These are phyloP conservation scores for Euproctis similis DNA, from an alignment of 2,888 invertebrate species.

Conservation along the genomic window DNA sequence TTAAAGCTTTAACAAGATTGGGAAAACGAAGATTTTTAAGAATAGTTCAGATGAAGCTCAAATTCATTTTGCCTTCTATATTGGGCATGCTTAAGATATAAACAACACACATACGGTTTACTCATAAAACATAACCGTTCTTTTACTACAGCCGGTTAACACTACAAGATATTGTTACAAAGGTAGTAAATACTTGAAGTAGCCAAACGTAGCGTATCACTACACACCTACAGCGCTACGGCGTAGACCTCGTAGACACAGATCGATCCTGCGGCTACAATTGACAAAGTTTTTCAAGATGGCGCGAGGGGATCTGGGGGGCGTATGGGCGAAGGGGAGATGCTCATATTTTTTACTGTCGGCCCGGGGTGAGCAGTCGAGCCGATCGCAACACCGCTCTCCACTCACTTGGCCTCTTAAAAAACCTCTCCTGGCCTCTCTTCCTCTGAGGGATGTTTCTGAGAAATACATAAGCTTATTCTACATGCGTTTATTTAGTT, in stretches of 20 bases:
- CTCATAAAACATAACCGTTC: no score
- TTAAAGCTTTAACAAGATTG: no score
- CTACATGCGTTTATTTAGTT: conserved; percentile 50
- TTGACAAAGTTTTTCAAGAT: conserved; percentile 74
- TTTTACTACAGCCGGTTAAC: conserved; percentile 11
- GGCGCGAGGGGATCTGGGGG: conserved; percentile 47
- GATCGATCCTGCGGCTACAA: conserved; percentile 71
- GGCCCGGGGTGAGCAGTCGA: conserved; percentile 71
- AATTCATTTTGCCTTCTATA: no score
- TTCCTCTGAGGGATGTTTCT: conserved; percentile 52
- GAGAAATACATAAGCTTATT: conserved; percentile 51
- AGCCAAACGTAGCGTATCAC: conserved; percentile 4
- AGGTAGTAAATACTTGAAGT: no score
- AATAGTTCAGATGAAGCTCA: no score
- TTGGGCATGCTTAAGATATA: no score
- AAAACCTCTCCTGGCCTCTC: conserved; percentile 59
- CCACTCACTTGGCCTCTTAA: conserved; percentile 71
- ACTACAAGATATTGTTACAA: not conserved
- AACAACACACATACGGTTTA: no score
- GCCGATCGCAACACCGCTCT: conserved; percentile 73
- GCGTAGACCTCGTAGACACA: conserved; percentile 57
- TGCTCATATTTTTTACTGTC: conserved; percentile 76
- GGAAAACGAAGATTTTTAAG: no score
- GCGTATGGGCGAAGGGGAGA: conserved; percentile 45
- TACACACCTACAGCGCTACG: conserved; percentile 39